Evolutionary conservation across 2,113 vertebrate genomes (phyloP).

Genomic region (Bos javanicus): DNA sequence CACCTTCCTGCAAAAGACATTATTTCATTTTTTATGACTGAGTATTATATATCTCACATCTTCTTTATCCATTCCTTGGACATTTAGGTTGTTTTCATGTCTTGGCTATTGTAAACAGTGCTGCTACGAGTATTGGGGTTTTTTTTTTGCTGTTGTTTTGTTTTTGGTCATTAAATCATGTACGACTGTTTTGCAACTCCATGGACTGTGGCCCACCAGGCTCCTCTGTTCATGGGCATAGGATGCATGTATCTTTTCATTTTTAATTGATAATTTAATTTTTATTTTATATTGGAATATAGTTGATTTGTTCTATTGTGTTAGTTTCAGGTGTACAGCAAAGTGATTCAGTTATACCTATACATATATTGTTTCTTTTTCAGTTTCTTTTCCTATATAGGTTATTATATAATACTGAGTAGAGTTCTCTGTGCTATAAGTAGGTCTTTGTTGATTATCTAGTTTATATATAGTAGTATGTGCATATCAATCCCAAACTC

Average conservation of each 20-base stretch:
- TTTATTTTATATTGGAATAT: background rate
- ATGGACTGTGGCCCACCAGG: background rate
- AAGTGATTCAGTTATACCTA: background rate
- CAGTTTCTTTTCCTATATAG: background rate
- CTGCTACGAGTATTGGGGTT: background rate
- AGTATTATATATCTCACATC: background rate
- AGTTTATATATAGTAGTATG: background rate
- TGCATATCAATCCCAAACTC: background rate
- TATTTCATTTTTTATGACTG: background rate
- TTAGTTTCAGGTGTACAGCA: background rate
- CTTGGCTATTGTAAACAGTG: background rate
- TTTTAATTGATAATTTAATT: background rate
- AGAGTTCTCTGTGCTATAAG: background rate
- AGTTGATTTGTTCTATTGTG: background rate
- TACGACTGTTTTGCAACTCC: background rate
- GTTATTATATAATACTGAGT: background rate
- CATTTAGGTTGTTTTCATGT: background rate
- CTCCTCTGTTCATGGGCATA: background rate
- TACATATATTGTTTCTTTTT: background rate
- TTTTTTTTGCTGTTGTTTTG: background rate
- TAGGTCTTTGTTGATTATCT: background rate
- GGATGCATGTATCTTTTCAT: background rate
- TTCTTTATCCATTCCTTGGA: background rate
- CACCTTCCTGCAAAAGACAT: background rate
- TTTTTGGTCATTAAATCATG: background rate